Base-by-base conservation (phyloP, 1,140 invertebrate species). In the Venturia canescens region DNA sequence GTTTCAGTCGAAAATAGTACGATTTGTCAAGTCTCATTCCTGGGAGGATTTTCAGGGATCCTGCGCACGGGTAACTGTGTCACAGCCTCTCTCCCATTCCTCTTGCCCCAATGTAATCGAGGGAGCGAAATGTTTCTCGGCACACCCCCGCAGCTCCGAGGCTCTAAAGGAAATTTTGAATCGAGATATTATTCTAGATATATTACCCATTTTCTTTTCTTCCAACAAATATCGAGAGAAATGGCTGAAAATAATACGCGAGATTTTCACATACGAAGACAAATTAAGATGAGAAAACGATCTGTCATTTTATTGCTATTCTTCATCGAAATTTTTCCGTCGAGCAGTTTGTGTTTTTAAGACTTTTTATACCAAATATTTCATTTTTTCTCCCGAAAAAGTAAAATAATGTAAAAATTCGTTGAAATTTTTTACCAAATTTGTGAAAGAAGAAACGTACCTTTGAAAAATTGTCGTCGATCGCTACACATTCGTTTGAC, bases 11-110 rank as follows among this genome's bases (percentile, higher is more conserved):
- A 76, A 76, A 76, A 76, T 76, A 76, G 74, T 76, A 60, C 74
- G 50, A 76, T 76, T 76, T 76, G 74, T 76, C 74, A 76, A 76
- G 74, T 76, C 50, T 76, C 53, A 76, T 76, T 34, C 38, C 26
- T 18, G 16, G 27, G 74, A 23, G 74, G 16, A 3, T 66, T 27
- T 66, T 66, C 60, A 23, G 21, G 60, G 23, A 66, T 26, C 23
- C 60, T 66, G 7, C 53, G 34, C 34, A 18, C 70, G 38, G 5
- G 38, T 53, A 76, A 75, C 71, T 26, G 71, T 57, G 48, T 75
- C 53, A 11, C 53, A 23, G 4, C 53, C 21, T 57, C 16, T n/a
- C 4, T 9, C 13, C 53, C 21, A 3, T 57, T 23, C 21, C n/a
- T 18, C 18, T n/a, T 57, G 53, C 29, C 18, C 18, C 18, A 38